phyloP scores from a whole-genome alignment of 1,140 invertebrate species.

The Portunus trituberculatus region DNA sequence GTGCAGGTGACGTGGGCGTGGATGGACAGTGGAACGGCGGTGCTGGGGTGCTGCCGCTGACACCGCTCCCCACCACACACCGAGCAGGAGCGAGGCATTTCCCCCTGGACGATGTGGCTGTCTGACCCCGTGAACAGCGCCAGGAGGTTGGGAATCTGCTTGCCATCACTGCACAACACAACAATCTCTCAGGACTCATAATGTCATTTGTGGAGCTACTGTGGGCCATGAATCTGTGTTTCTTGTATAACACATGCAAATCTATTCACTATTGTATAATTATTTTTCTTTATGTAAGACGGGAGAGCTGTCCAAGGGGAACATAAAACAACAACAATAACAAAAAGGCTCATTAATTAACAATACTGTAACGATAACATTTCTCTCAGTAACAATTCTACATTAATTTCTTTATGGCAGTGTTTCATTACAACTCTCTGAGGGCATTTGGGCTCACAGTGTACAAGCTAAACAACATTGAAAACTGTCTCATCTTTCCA shows the following conservation, averaged over 20 bases:
- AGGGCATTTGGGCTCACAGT: no score
- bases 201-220: neutral
- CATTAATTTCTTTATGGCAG: no score
- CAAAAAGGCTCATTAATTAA: no score
- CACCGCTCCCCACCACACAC: conserved; percentile 77
- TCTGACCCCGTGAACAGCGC: conserved; percentile 73
- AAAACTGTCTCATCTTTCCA: no score
- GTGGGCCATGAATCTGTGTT: neutral
- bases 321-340: no score
- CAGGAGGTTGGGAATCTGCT: conserved; percentile 74
- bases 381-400: no score
- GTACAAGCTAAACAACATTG: neutral
- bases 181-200: neutral
- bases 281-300: neutral
- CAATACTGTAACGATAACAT: no score
- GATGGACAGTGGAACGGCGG: conserved; percentile 43
- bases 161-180: conserved; percentile 73
- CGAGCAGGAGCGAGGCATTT: conserved; percentile 74
- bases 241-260: neutral
- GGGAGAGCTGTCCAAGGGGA: no score
- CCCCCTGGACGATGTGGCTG: conserved; percentile 48
- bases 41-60: conserved; percentile 70
- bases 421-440: no score
- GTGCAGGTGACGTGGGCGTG: conserved; percentile 73
- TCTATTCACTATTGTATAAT: neutral